Percentiles rank a stretch among this genome's conserved stretches.
Conservation (phyloP, 2,797 vertebrate genomes). For the Sphenopsis melanotis region DNA sequence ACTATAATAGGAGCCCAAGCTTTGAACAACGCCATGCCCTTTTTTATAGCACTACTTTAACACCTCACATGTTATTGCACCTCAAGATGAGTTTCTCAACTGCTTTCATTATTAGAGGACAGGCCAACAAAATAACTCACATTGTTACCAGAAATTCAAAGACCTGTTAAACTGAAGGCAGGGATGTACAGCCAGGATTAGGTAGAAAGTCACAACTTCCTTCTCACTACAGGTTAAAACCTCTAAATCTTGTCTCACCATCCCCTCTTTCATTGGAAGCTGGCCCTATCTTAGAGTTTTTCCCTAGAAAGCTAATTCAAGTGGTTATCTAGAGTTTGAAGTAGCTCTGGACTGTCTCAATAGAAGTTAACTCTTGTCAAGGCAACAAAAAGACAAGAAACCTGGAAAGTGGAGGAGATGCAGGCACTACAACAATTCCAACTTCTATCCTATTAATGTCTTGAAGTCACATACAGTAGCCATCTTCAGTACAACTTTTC, state of each 20-base stretch:
- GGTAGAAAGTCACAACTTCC: background rate
- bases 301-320: background rate
- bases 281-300: background rate
- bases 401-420: background rate
- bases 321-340: background rate
- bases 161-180: background rate
- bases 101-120: background rate
- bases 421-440: background rate
- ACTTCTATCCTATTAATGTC: background rate
- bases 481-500: background rate
- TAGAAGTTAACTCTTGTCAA: background rate
- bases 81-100: background rate
- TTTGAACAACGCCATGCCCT: background rate
- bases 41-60: background rate
- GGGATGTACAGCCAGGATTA: accelerated
- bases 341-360: background rate
- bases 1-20: background rate
- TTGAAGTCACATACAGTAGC: background rate
- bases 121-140: background rate
- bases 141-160: background rate
- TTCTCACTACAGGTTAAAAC: background rate
- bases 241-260: background rate
- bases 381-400: background rate
- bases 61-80: background rate
- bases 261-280: background rate